Evolutionary conservation across 2,113 vertebrate genomes (phyloP), one percentile per base, ranked within the genome.

Genomic region (Ptychochromis oligacanthus): DNA sequence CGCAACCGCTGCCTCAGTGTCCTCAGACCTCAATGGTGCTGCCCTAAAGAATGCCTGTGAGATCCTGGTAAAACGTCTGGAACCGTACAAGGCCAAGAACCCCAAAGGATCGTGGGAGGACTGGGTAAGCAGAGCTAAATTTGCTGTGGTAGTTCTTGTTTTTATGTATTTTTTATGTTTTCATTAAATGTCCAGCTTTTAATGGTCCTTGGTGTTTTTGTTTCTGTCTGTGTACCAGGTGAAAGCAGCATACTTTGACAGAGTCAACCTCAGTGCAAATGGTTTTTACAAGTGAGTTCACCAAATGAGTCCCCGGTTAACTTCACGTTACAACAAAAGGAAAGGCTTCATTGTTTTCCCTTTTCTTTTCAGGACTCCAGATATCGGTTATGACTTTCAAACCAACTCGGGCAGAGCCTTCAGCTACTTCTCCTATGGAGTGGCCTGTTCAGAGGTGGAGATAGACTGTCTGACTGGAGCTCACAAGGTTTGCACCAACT

Each of bases 401-500:
- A 96, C 95, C 3, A 97, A 99, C n/a, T 94, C 96, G 13, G 98
- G 98, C 43, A 96, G 94, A 9, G 91, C 93, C 0, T 99, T 98
- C 90, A 93, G 94, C 91, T 99, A 99, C 88, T 99, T 97, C 92
- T 93, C 91, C 64, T 98, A 97, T 0, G 98, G 98, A 0, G 98
- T 97, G 52, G 96, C 97, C 17, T 98, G 97, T 82, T 98, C 98
- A 0, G 98, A 98, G 88, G 98, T 99, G 88, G 98, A 99, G 91
- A 95, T 99, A 28, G 98, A 99, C 93, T 99, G 98, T 88, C 94
- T 99, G 77, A 99, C 98, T 6, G 98, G 98, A 15, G 96, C 97
- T 76, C 97, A 99, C 86, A 97, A 97, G 98, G 98, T 98, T 92
- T 77, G 77, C 7, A 55, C 43, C 11, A 26, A 49, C 31, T 8